These are phyloP conservation scores for Prorops nasuta DNA, from an alignment of 1,140 invertebrate genomes.

Conservation along the genomic window DNA sequence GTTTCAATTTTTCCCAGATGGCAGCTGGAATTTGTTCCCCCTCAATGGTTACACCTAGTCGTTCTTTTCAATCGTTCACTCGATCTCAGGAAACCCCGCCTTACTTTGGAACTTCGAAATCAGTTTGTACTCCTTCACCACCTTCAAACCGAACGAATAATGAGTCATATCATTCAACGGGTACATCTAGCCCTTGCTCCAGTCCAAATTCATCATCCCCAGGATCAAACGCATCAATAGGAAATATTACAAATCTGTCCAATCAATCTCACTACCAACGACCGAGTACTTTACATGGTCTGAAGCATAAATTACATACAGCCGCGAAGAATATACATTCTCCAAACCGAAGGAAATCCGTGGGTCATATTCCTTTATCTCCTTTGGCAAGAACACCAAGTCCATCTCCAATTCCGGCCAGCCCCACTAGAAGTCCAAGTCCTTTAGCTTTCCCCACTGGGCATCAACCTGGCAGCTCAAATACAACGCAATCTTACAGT, in stretches of 20 bases:
- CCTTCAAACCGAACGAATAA: constrained; percentile 41
- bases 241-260: constrained; percentile 41
- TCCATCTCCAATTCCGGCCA: constrained; percentile 84
- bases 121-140: constrained; percentile 44
- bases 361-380: constrained; percentile 95
- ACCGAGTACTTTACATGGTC: constrained; percentile 90
- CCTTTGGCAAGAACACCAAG: constrained; percentile 92
- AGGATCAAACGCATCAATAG: constrained; percentile 48
- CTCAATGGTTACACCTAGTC: constrained; percentile 64
- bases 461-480: constrained; percentile 74
- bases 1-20: constrained; percentile 46
- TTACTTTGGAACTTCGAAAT: constrained; percentile 41
- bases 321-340: constrained; percentile 63
- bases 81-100: constrained; percentile 52
- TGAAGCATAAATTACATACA: constrained; percentile 88
- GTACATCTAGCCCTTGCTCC: constrained; percentile 59
- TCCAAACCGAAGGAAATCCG: constrained; percentile 87
- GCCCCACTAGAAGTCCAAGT: constrained; percentile 78
- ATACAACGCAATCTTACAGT: constrained; percentile 78
- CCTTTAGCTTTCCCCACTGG: constrained; percentile 77
- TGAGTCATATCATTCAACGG: constrained; percentile 56
- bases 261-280: constrained; percentile 71
- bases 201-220: constrained; percentile 58
- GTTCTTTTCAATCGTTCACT: constrained; percentile 70
- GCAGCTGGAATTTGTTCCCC: constrained; percentile 66